Evolutionary conservation across 1,140 invertebrate genomes (phyloP), one percentile per base, ranked within the genome.

Genomic region (Melipona quadrifasciata): DNA sequence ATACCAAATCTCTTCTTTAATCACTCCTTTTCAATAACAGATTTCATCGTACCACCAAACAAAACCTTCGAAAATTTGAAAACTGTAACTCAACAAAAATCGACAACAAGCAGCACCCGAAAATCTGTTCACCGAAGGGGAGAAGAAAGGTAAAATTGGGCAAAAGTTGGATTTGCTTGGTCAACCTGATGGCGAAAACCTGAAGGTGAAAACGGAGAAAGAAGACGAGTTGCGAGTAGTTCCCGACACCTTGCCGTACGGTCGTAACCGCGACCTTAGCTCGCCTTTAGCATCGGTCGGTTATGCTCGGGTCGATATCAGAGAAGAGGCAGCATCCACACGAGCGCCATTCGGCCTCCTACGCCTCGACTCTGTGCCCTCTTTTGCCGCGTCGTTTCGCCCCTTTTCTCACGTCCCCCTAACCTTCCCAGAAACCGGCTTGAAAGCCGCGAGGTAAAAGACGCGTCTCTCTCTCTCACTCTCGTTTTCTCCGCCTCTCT

Each of bases 251-350:
- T 81, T 84, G 24, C 21, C 75, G 82, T 80, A 67, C 64, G 82
- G 82, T 87, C 86, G 82, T 87, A 88, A 88, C 86, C 86, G 87
- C 87, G 84, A 86, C 80, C 88, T 89, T 89, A 89, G 84, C 82
- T 85, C 87, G 76, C 78, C 89, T 89, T 90, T 61, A 79, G 89
- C 85, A 89, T 90, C 75, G 85, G 82, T 83, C 85, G 87, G 76
- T 82, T 64, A 84, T 77, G 76, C 78, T 77, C 64, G 91, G 91
- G 72, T 91, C 91, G 91, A 91, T 91, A 91, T 91, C 82, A 86
- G 89, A 74, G 68, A 90, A 89, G 86, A 86, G 73, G 75, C 88
- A 90, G 88, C 88, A 91, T 90, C 90, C 83, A 82, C 87, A 86
- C 80, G 77, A 88, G 77, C 82, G 79, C 87, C 78, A 80, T 89